phyloP scores from a whole-genome alignment of 2,888 invertebrate genomes.

The Octodonta nipae region DNA sequence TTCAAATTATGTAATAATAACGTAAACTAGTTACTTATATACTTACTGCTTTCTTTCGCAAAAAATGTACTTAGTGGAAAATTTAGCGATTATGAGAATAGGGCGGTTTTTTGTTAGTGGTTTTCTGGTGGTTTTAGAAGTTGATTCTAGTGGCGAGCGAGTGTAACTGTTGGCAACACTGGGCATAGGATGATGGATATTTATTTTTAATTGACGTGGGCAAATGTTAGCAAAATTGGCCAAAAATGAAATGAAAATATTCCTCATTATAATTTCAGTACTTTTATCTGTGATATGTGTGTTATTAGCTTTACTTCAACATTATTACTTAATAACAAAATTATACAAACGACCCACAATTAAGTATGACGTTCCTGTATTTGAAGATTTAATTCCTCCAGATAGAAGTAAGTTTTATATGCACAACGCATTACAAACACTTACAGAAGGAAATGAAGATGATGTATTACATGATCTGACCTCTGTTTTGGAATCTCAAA shows the following conservation, averaged over 20 bases:
- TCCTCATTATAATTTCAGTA: conserved; percentile 26
- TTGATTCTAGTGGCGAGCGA: no score
- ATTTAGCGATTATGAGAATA: no score
- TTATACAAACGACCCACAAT: conserved; percentile 21
- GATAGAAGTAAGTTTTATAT: conserved; percentile 19
- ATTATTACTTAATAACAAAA: conserved; percentile 27
- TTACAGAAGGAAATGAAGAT: conserved; percentile 20
- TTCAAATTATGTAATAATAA: no score
- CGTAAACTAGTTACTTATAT: no score
- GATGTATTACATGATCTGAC: conserved; percentile 25
- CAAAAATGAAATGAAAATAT: conserved; percentile 19
- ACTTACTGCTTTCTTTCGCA: no score
- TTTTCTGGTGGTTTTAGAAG: no score
- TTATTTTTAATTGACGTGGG: no score
- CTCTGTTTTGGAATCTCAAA: conserved; percentile 23
- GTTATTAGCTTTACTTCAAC: conserved; percentile 29
- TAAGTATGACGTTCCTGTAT: conserved; percentile 26
- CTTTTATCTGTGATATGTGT: conserved; percentile 33
- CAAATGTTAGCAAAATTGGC: no score
- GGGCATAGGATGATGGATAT: no score
- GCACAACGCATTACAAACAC: conserved; percentile 18
- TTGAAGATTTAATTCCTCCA: conserved; percentile 32
- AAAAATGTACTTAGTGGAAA: no score
- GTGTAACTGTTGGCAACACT: no score
- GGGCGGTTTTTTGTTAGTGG: no score